A percentile compares a stretch with the other conserved stretches of the same genome.
Evolutionary conservation across 2,113 vertebrate species (phyloP).

Genomic region (Arizona elegans): DNA sequence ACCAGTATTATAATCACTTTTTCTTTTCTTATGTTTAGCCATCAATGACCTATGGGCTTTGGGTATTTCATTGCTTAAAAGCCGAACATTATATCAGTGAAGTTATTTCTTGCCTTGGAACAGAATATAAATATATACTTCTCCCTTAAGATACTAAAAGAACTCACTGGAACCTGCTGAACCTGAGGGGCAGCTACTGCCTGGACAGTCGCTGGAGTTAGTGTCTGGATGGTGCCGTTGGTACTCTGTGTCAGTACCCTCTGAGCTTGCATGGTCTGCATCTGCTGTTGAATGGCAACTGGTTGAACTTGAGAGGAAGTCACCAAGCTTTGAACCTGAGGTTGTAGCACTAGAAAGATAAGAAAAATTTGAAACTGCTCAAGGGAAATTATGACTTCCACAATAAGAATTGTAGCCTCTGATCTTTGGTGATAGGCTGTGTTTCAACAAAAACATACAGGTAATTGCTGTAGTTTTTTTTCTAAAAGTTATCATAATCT

Average conservation of each 20-base stretch:
- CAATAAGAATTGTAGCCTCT: rapidly evolving
- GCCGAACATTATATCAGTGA: not conserved
- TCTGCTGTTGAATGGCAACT: slow-evolving; percentile 91
- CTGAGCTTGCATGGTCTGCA: slow-evolving; percentile 77
- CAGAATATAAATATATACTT: not conserved
- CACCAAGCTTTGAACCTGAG: slow-evolving; percentile 91
- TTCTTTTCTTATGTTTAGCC: not conserved
- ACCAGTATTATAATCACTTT: not conserved
- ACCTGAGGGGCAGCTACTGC: slow-evolving; percentile 86
- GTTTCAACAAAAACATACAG: not conserved
- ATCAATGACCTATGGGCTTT: not conserved
- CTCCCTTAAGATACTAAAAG: not conserved
- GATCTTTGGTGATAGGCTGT: not conserved
- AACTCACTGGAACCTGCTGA: slow-evolving; percentile 85
- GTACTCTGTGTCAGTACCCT: slow-evolving; percentile 84
- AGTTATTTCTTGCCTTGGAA: not conserved
- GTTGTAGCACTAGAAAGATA: slow-evolving; percentile 84
- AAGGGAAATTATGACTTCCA: not conserved
- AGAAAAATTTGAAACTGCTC: slow-evolving; percentile 2
- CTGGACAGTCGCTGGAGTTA: slow-evolving; percentile 85
- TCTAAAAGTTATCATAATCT: not conserved
- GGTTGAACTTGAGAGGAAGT: slow-evolving; percentile 89
- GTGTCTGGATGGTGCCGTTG: slow-evolving; percentile 87
- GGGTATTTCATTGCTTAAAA: not conserved
- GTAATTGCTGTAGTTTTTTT: not conserved